Evolutionary conservation across 2,888 invertebrate species (phyloP).

Genomic region (Drosophila ustulata): DNA sequence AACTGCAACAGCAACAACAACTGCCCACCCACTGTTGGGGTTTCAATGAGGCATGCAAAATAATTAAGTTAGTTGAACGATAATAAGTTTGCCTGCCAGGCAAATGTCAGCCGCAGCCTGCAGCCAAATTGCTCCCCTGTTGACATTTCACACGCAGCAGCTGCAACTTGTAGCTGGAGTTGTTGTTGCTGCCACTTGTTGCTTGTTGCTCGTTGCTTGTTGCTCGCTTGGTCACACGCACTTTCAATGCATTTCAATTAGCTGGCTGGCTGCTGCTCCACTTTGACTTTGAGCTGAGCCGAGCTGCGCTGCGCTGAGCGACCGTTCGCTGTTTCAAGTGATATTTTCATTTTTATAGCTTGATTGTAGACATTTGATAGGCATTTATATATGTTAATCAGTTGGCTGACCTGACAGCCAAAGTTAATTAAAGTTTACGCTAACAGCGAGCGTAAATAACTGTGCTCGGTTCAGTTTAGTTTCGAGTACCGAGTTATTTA

Average conservation of each 20-base stretch:
- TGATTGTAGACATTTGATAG: conserved; percentile 76
- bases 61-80: conserved; percentile 67
- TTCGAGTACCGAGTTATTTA: conserved; percentile 36
- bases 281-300: conserved; percentile 70
- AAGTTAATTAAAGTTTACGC: conserved; percentile 74
- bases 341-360: conserved; percentile 72
- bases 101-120: conserved; percentile 63
- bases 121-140: conserved; percentile 45
- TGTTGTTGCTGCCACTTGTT: conserved; percentile 34
- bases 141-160: conserved; percentile 75
- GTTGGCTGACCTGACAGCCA: conserved; percentile 70
- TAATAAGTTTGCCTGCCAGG: conserved; percentile 34
- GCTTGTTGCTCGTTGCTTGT: conserved; percentile 33
- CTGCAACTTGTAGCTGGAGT: conserved; percentile 28
- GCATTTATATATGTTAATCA: conserved; percentile 77
- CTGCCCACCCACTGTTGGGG: conserved; percentile 38
- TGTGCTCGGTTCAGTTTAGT: background rate
- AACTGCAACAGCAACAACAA: conserved; percentile 12
- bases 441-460: conserved; percentile 30
- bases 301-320: conserved; percentile 7
- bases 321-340: conserved; percentile 27
- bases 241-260: conserved; percentile 81
- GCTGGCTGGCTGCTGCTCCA: conserved; percentile 61
- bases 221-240: conserved; percentile 64
- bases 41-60: conserved; percentile 52